These are phyloP conservation scores for Amniataba percoides DNA, from an alignment of 2,797 vertebrate species.

Conservation along the genomic window DNA sequence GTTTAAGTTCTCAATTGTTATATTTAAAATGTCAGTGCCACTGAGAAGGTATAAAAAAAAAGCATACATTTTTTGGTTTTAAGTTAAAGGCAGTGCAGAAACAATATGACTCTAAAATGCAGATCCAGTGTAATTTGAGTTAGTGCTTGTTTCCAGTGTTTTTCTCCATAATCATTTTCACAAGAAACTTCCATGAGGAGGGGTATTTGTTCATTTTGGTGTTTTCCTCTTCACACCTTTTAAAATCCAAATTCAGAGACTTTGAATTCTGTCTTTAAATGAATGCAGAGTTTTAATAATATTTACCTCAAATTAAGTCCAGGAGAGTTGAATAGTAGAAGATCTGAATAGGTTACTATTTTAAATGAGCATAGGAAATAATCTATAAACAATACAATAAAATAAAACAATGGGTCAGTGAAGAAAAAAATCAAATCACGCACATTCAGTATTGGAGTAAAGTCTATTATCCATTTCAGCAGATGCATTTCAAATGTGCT, in stretches of 20 bases:
- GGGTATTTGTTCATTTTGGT: neutral
- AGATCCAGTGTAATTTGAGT: neutral
- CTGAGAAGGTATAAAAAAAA: neutral
- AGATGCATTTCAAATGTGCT: neutral
- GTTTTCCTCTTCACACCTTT: neutral
- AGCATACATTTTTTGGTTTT: neutral
- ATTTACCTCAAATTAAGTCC: neutral
- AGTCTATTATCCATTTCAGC: neutral
- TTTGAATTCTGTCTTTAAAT: neutral
- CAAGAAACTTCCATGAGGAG: neutral
- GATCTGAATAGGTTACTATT: neutral
- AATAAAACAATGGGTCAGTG: neutral
- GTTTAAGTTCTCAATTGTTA: too few species aligned
- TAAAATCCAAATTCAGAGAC: neutral
- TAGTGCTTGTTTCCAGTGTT: neutral
- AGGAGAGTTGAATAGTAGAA: neutral
- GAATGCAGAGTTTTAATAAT: neutral
- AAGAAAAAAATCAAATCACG: neutral
- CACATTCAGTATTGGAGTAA: neutral
- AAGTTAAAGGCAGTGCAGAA: neutral
- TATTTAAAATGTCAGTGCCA: neutral
- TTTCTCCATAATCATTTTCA: neutral
- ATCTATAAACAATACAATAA: neutral
- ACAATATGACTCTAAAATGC: neutral
- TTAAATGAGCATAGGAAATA: too few species aligned